Evolutionary conservation across 1,140 invertebrate genomes (phyloP).

Genomic region (Brachionus calyciflorus): DNA sequence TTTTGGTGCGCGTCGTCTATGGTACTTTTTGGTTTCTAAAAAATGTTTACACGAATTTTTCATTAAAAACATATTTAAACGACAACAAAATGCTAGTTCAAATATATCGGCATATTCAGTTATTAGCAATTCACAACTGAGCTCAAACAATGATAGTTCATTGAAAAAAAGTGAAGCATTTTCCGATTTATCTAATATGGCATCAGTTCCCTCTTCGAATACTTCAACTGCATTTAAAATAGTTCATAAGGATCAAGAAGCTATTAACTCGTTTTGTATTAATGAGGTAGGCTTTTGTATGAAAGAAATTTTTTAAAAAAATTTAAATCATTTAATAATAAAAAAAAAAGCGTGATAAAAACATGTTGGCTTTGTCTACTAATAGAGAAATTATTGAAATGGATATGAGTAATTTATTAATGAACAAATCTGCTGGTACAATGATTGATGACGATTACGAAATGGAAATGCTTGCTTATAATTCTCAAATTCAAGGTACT

Average conservation of each 20-base stretch:
- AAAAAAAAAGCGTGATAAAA: constrained; percentile 71
- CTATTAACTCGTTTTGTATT: constrained; percentile 91
- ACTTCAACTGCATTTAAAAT: constrained; percentile 72
- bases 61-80: constrained; percentile 88
- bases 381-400: constrained; percentile 95
- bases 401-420: constrained; percentile 80
- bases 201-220: background rate
- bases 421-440: constrained; percentile 69
- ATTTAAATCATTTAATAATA: constrained; percentile 18
- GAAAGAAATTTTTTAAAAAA: constrained; percentile 24
- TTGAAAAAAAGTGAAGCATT: background rate
- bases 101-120: constrained; percentile 40
- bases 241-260: constrained; percentile 98
- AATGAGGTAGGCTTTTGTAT: constrained; percentile 70
- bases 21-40: constrained; percentile 88
- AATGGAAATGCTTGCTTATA: constrained; percentile 66
- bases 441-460: constrained; percentile 92
- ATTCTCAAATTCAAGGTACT: background rate
- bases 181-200: background rate
- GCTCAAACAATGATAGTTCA: constrained; percentile 2
- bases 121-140: constrained; percentile 48
- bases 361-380: constrained; percentile 80
- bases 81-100: constrained; percentile 57
- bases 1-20: constrained; percentile 78
- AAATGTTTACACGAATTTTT: constrained; percentile 90